Base-by-base conservation (phyloP, 2,797 vertebrate species). In the Phaenicophaeus curvirostris region DNA sequence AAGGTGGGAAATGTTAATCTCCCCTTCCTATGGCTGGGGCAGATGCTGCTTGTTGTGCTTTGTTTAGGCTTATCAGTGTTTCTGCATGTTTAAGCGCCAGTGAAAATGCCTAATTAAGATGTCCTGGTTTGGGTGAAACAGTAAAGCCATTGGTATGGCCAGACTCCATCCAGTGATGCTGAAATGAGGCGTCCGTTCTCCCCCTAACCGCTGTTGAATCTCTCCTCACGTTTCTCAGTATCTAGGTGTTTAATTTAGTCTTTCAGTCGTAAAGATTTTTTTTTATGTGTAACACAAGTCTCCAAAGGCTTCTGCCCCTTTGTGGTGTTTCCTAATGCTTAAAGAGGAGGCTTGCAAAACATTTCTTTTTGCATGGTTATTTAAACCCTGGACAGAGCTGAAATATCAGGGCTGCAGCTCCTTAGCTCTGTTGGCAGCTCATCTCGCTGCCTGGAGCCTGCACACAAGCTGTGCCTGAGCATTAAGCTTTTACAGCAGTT, bases 301-400 rank as follows among this genome's bases (percentile, higher is more conserved):
- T 89, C 50, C 78, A 92, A 44, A 87, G 50, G 27, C 67, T 85
- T 8, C 13, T 37, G 12, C 46, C 55, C 44, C 53, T 88, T 61
- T 46, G 31, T 89, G 65, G 5, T 50, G 9, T 93, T 90, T 90
- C 65, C 50, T 89, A 50, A 74, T 48, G 9, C 85, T 77, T 69
- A 37, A 66, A 93, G 48, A 63, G 55, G 44, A 77, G 53, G n/a
- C 65, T 92, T 96, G 58, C 76, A 92, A 83, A 87, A 71, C 19
- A 12, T 57, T 79, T 77, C 35, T 75, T 80, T 79, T 61, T 63
- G 46, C 35, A 5, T 53, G 48, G 44, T 86, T 54, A 30, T 93
- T 81, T 35, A 76, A 91, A 66, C 51, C 35, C 77, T 37, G 66
- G 58, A 15, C 48, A 20, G 20, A 90, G 46, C 76, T 75, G 76